Percentiles rank a stretch among this genome's conserved stretches.
These are phyloP conservation scores for Scaptomyza graminum DNA, from an alignment of 1,140 invertebrate genomes.

Conservation along the genomic window DNA sequence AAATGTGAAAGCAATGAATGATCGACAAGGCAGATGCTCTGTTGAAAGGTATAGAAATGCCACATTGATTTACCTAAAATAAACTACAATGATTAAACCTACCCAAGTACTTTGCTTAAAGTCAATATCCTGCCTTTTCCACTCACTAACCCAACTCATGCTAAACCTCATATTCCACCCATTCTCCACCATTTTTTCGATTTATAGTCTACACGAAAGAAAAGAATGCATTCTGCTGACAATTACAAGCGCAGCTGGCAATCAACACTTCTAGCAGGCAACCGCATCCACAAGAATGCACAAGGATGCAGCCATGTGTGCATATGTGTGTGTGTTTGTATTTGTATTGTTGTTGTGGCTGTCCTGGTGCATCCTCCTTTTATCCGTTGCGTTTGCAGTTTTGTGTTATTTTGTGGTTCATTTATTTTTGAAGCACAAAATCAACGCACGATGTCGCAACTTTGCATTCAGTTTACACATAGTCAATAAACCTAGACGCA, in stretches of 20 bases:
- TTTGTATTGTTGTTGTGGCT: neutral
- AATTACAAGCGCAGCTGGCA: slow-evolving; percentile 30
- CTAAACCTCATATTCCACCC: neutral
- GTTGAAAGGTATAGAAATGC: neutral
- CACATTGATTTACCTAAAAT: too few species aligned
- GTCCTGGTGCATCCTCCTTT: slow-evolving; percentile 1
- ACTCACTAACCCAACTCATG: too few species aligned
- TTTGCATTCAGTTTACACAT: slow-evolving; percentile 68
- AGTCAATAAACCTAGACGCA: slow-evolving; percentile 57
- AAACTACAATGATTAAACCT: too few species aligned
- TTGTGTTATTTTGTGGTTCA: slow-evolving; percentile 66
- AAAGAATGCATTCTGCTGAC: slow-evolving; percentile 13
- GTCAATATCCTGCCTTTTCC: too few species aligned
- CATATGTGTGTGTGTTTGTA: neutral
- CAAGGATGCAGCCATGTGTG: neutral
- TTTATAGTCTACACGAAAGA: slow-evolving; percentile 1
- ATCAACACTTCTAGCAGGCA: slow-evolving; percentile 4
- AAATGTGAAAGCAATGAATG: too few species aligned
- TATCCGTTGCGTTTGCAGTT: slow-evolving; percentile 21
- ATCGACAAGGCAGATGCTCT: neutral
- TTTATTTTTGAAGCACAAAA: slow-evolving; percentile 71
- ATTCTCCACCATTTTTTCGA: neutral
- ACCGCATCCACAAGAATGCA: neutral
- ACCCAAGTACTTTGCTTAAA: too few species aligned
- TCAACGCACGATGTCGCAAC: slow-evolving; percentile 59